phyloP scores from a whole-genome alignment of 2,888 invertebrate species.

The Zygogramma bicolorata region DNA sequence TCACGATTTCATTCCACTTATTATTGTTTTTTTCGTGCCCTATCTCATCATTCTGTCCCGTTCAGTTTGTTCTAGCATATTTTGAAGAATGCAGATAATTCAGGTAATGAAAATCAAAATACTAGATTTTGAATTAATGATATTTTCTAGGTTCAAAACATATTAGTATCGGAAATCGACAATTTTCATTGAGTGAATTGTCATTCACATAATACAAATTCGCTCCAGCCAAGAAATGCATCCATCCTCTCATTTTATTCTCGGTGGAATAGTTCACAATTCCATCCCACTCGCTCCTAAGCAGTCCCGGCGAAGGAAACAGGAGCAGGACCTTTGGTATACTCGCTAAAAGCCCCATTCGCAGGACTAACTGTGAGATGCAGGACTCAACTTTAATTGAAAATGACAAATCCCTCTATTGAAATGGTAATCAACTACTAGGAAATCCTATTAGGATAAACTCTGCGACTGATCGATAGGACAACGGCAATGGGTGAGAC shows the following conservation, averaged over 20 bases:
- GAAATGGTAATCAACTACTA: slow-evolving; percentile 70
- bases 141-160: too few relatives aligned
- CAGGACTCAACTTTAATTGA: slow-evolving; percentile 70
- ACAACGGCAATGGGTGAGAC: slow-evolving; percentile 32
- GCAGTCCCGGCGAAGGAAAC: slow-evolving; percentile 4
- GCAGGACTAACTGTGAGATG: slow-evolving; percentile 62
- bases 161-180: too few relatives aligned
- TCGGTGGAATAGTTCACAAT: neutral
- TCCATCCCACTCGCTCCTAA: neutral
- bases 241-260: neutral
- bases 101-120: too few relatives aligned
- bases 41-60: too few relatives aligned
- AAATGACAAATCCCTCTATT: slow-evolving; percentile 70
- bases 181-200: too few relatives aligned
- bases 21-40: too few relatives aligned
- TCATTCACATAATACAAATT: too few relatives aligned
- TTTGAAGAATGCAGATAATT: too few relatives aligned
- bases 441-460: slow-evolving; percentile 70
- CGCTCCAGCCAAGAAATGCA: too few relatives aligned
- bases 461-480: slow-evolving; percentile 66
- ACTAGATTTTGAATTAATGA: too few relatives aligned
- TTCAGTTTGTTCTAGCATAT: too few relatives aligned
- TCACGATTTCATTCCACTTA: too few relatives aligned
- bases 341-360: slow-evolving; percentile 55
- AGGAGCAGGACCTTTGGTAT: slow-evolving; percentile 39